Evolutionary conservation across 1,140 invertebrate species (phyloP).

Genomic region (Theocolax elegans): DNA sequence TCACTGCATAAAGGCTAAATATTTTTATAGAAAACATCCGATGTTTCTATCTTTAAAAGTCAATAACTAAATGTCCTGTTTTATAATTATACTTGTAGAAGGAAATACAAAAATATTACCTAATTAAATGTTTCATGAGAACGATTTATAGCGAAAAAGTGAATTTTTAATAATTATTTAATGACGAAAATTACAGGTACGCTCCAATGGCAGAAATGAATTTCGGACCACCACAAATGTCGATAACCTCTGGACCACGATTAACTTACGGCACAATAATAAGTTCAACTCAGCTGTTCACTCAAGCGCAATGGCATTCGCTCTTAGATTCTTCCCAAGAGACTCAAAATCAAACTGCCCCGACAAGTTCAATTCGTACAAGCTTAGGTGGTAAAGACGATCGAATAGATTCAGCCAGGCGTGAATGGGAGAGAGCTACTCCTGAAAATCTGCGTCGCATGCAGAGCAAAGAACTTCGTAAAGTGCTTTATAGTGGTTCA

Average conservation of each 20-base stretch:
- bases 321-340: background rate
- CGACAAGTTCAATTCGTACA: background rate
- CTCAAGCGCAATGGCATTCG: conserved; percentile 60
- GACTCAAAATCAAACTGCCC: no score
- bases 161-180: background rate
- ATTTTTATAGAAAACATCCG: no score
- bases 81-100: no score
- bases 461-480: conserved; percentile 59
- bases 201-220: conserved; percentile 65
- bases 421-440: conserved; percentile 60
- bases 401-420: conserved; percentile 59
- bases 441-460: conserved; percentile 59
- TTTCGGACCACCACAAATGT: conserved; percentile 66
- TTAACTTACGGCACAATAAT: conserved; percentile 66
- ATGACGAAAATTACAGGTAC: conserved; percentile 41
- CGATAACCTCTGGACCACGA: conserved; percentile 59
- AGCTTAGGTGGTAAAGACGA: conserved; percentile 40
- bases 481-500: conserved; percentile 52
- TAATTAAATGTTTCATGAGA: no score
- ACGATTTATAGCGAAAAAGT: no score
- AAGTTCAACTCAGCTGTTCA: conserved; percentile 65
- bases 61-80: no score
- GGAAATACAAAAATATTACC: no score
- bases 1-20: no score
- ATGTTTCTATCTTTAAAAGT: no score